Evolutionary conservation across 2,888 invertebrate genomes (phyloP), one percentile per base, ranked within the genome.

Genomic region (Diaphora mendica): DNA sequence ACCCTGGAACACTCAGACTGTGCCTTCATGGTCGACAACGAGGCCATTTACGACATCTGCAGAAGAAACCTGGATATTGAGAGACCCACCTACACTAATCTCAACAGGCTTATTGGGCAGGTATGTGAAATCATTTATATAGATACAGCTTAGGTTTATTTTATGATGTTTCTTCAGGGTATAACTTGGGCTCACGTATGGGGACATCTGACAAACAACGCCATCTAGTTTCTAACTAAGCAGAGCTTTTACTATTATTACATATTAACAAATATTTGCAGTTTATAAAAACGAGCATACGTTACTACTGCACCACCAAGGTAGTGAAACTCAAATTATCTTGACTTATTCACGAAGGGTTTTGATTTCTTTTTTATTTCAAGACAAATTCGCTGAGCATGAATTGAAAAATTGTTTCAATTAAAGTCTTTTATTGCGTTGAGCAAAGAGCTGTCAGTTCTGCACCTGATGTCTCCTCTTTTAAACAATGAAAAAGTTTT

Each of bases 1-100:
- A 98, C 98, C 1, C 92, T 97, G 84, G 97, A 97, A 91, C 98
- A 98, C 94, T 98, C 98, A 0, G 98, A 98, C 93, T 98, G 98
- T 93, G 98, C 98, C 73, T 98, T 98, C 93, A 98, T 98, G 98
- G 98, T 98, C n/a, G 98, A 98, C 95, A 98, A 98, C 91, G 98
- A 97, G 93, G 98, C 96, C 90, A 98, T 98, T 86, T 98, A 98
- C 91, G 98, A 98, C 90, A 98, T 98, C 93, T 98, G 98, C 93
- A 96, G 98, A 64, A 96, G 98, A 76, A 98, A 98, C 93, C 96
- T 98, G 82, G 98, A 98, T 92, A 98, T 98, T 88, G 98, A 98
- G 88, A 96, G 98, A 44, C 97, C 97, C 17, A 98, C 98, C 0
- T 98, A 98, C 94, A 98, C 98, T 81, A 99, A 99, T 91, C 96